Base-by-base conservation (phyloP, 2,888 invertebrate genomes). In the Synergus gifuensis region DNA sequence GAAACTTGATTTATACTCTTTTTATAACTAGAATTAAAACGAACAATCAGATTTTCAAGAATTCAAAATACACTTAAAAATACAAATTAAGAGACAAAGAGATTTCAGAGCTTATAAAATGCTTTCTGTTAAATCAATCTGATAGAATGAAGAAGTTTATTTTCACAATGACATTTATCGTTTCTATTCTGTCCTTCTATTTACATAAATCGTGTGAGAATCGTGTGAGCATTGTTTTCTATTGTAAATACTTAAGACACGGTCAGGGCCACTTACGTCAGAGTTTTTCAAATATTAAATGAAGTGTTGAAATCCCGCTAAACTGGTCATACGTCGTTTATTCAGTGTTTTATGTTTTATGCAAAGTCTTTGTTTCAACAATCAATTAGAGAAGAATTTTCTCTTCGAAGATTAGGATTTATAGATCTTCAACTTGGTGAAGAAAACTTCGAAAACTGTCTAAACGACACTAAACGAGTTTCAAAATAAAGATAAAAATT, bases 221-320 rank as follows among this genome's bases (percentile, higher is more conserved):
- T n/a, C 73, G 73, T 60, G 49, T 49, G n/a, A 54, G 36, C n/a
- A 73, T 73, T 54, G n/a, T 49, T 46, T 73, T 73, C 73, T 49
- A 49, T 73, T 28, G 73, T 73, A 49, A 5, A 54, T 54, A 73
- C 49, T 28, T 49, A 69, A 49, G 69, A 49, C 46, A 69, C 69
- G 73, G 73, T 73, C 73, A 73, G 28, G 73, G 73, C 36, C 54
- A 73, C 54, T 73, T 54, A 36, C 73, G 73, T 73, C 73, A 73
- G 42, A 66, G 73, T 73, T 73, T 73, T 73, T 73, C 49, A 73
- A 73, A 73, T 73, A 73, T 73, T 49, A 73, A 73, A 73, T 73
- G 28, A 73, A 54, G 36, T 36, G 73, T 73, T 73, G 36, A 73
- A 73, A 73, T 73, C 69, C 16, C 22, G 22, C 44, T 69, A 49